phyloP scores from a whole-genome alignment of 2,113 vertebrate genomes.

The Morphnarchus princeps region DNA sequence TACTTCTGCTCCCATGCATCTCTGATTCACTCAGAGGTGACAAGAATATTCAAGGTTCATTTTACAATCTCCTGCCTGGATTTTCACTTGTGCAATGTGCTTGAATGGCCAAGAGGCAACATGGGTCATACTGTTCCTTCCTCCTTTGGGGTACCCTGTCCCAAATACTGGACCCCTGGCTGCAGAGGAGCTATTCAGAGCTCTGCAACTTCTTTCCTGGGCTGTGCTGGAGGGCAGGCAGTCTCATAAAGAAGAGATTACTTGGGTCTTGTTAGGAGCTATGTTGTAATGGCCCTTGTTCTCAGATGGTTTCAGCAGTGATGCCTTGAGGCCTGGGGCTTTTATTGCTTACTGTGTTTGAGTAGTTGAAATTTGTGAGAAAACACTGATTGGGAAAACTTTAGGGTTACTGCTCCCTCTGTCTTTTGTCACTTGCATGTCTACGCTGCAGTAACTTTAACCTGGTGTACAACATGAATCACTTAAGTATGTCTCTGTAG shows the following conservation, averaged over 20 bases:
- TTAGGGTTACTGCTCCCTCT: neutral
- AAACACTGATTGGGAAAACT: neutral
- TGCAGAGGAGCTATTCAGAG: neutral
- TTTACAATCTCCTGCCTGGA: neutral
- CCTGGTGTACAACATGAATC: neutral
- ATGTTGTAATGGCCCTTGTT: neutral
- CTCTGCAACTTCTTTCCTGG: neutral
- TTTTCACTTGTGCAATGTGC: neutral
- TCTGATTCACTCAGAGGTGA: neutral
- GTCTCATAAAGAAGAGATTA: neutral
- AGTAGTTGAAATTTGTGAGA: neutral
- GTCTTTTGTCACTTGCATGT: neutral
- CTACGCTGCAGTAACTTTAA: neutral
- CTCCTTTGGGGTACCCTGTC: neutral
- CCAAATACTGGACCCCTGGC: accelerated
- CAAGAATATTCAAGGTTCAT: neutral
- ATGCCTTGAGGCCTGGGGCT: neutral
- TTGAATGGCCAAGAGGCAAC: neutral
- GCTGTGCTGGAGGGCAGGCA: neutral
- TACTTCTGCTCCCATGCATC: neutral
- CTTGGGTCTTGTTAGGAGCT: neutral
- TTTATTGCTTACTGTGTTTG: neutral
- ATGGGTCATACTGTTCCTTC: accelerated
- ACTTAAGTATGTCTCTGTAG: neutral
- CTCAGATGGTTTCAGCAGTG: neutral